These are phyloP conservation scores for Lissonota sp. DNA, from an alignment of 2,888 invertebrate species.

Conservation along the genomic window DNA sequence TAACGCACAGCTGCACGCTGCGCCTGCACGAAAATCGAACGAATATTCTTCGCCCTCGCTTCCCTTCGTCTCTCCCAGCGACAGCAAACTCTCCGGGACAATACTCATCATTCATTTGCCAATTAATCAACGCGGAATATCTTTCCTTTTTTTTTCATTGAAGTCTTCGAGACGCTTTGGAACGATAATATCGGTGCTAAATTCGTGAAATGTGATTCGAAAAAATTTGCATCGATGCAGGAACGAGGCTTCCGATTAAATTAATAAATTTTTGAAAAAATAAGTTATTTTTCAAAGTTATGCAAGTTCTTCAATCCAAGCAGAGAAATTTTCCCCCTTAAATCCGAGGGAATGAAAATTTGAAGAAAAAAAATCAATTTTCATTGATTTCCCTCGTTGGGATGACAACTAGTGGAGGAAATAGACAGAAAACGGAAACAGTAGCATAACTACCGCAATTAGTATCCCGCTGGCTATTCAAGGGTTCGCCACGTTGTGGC, in stretches of 20 bases:
- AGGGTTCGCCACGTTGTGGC: constrained; percentile 27
- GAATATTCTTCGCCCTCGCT: background rate
- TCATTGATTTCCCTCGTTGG: background rate
- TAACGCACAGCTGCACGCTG: constrained; percentile 32
- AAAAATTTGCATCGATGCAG: too few species aligned
- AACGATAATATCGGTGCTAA: background rate
- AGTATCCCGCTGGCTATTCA: constrained; percentile 71
- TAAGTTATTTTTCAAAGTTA: too few species aligned
- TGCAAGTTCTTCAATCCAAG: background rate
- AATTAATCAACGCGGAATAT: constrained; percentile 4
- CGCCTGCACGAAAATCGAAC: constrained; percentile 5
- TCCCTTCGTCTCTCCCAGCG: background rate
- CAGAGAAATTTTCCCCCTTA: background rate
- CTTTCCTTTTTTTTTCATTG: constrained; percentile 4
- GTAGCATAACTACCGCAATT: constrained; percentile 67
- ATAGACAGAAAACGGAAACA: constrained; percentile 10
- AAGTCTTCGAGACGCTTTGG: background rate
- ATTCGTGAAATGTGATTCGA: background rate
- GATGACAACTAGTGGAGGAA: background rate
- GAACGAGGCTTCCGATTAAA: too few species aligned
- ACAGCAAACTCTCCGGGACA: background rate
- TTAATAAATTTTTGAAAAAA: too few species aligned
- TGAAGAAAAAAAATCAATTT: background rate
- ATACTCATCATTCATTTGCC: constrained; percentile 16
- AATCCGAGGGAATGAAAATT: background rate